These are phyloP conservation scores for Tapera naevia DNA, from an alignment of 2,797 vertebrate species.

Conservation along the genomic window DNA sequence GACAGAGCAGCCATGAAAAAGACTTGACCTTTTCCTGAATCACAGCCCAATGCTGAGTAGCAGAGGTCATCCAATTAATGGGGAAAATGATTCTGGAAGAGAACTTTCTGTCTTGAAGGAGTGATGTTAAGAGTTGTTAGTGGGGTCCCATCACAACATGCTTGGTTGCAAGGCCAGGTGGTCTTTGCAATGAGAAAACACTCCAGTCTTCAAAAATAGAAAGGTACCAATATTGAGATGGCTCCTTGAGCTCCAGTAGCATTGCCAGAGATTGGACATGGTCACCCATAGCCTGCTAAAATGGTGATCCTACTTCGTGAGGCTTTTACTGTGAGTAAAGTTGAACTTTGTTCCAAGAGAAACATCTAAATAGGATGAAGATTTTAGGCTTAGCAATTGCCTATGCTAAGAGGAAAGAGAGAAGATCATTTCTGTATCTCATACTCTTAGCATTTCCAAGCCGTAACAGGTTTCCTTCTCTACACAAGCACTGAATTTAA, in stretches of 20 bases:
- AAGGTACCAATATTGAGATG: neutral
- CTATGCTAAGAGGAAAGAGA: neutral
- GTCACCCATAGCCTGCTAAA: neutral
- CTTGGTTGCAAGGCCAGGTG: rapidly evolving
- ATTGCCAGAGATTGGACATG: neutral
- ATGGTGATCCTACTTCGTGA: neutral
- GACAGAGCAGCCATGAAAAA: slow-evolving; percentile 12
- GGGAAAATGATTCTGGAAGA: neutral
- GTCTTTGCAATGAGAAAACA: rapidly evolving
- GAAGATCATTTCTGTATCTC: neutral
- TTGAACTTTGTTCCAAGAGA: neutral
- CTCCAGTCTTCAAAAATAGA: rapidly evolving
- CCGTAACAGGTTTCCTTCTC: neutral
- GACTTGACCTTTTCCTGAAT: slow-evolving; percentile 47
- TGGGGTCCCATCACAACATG: rapidly evolving
- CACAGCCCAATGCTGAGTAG: neutral
- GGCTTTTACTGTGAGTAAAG: neutral
- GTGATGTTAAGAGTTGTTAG: neutral
- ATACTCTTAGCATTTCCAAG: neutral
- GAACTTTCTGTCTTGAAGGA: neutral
- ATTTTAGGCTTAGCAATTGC: neutral
- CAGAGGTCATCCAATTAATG: slow-evolving; percentile 40
- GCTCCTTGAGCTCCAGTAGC: neutral
- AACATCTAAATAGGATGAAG: rapidly evolving
- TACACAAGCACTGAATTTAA: neutral